phyloP scores from a whole-genome alignment of 1,140 invertebrate species.

The Drosophila willistoni region DNA sequence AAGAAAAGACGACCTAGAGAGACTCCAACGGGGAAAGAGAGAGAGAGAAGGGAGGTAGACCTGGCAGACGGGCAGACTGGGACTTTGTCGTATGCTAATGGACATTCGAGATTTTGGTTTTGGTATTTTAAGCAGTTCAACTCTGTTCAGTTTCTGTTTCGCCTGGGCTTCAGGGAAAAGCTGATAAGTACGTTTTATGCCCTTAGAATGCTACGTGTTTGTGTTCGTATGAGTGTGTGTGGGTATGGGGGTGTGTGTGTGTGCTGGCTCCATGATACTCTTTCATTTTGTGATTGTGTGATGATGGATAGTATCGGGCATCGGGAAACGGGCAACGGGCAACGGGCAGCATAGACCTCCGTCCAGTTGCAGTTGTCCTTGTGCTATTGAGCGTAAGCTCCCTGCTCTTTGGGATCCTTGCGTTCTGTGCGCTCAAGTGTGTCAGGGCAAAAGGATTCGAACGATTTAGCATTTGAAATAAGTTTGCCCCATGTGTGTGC shows the following conservation, averaged over 20 bases:
- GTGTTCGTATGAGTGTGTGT: constrained; percentile 6
- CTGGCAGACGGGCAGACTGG: constrained; percentile 11
- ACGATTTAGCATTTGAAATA: constrained; percentile 79
- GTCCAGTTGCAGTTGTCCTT: constrained; percentile 62
- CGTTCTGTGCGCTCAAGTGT: constrained; percentile 63
- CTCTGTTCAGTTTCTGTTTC: constrained; percentile 48
- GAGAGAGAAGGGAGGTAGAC: constrained; percentile 1
- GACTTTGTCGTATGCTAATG: constrained; percentile 75
- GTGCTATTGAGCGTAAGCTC: constrained; percentile 61
- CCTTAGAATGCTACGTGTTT: constrained; percentile 75
- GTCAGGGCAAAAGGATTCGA: constrained; percentile 72
- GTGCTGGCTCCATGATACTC: constrained; percentile 64
- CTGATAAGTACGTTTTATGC: constrained; percentile 81
- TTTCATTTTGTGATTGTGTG: constrained; percentile 79
- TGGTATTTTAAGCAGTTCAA: constrained; percentile 80
- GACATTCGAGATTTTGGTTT: constrained; percentile 82
- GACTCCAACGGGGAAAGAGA: constrained; percentile 8
- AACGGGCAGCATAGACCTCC: constrained; percentile 52
- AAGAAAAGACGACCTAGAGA: constrained; percentile 3
- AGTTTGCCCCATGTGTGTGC: constrained; percentile 47
- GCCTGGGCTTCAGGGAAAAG: constrained; percentile 64
- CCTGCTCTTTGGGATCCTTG: constrained; percentile 3
- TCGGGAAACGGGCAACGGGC: not conserved
- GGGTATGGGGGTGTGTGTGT: constrained; percentile 36
- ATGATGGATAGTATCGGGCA: constrained; percentile 76